Evolutionary conservation across 2,888 invertebrate genomes (phyloP).

Genomic region (Heliconius ethilla): DNA sequence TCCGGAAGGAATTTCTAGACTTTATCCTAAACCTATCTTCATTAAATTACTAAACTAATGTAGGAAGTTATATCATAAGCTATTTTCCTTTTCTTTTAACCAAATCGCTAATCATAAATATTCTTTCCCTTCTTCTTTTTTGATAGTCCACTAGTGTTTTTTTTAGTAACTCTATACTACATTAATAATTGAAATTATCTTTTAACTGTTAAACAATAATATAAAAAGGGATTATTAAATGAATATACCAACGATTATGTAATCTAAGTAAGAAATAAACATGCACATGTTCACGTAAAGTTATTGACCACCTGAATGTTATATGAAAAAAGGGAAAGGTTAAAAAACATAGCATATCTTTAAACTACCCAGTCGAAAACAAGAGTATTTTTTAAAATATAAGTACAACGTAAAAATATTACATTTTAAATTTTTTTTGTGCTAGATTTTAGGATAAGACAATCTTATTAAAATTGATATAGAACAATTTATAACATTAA

Average conservation of each 20-base stretch:
- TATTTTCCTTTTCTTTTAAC: neutral
- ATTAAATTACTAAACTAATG: neutral
- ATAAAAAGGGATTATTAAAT: neutral
- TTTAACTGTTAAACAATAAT: neutral
- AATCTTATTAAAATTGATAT: conserved; percentile 4
- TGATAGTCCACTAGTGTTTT: too few relatives aligned
- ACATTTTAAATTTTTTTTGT: neutral
- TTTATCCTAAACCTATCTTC: neutral
- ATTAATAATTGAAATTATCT: neutral
- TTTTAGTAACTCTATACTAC: neutral
- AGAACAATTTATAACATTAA: conserved; percentile 11
- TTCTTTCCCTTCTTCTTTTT: neutral
- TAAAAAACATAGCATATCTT: neutral
- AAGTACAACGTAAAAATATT: neutral
- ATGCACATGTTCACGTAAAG: neutral
- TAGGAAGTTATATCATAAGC: conserved; percentile 4
- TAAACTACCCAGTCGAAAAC: neutral
- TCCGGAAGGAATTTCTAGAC: conserved; percentile 20
- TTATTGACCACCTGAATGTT: neutral
- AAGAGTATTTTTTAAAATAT: neutral
- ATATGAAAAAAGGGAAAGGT: neutral
- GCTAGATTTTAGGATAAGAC: conserved; percentile 15
- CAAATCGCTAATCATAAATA: neutral
- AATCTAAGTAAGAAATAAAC: neutral
- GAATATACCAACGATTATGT: neutral